Base-by-base conservation (phyloP, 2,888 invertebrate species). In the Drosophila affinis region DNA sequence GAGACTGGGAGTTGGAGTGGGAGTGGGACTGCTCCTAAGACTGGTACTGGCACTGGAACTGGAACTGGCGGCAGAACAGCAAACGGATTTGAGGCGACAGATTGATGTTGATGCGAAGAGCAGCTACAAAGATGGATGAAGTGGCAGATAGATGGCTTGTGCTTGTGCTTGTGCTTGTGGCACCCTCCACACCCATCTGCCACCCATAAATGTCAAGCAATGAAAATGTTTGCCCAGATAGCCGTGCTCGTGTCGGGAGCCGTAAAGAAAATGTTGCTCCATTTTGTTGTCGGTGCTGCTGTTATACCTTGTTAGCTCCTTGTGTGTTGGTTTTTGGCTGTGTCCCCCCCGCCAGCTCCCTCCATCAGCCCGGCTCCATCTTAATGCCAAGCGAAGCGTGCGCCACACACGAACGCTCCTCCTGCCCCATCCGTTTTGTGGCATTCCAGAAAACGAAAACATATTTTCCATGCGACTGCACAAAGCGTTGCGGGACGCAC, bases 391-490 rank as follows among this genome's bases (percentile, higher is more conserved):
- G 54, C 86, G 83, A 86, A 85, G 83, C 86, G 82, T 81, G 75
- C 44, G 44, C 49, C 60, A 60, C 65, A 81, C 71, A 63, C 65
- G 71, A 73, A 59, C 77, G 59, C 62, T 56, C 65, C 27, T 52
- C 32, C 57, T n/a, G 34, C 45, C 58, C 47, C 51, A 47, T 53
- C 52, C 48, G 12, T 59, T 72, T 65, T 80, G 68, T 67, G 76
- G 73, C 72, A 82, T 82, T 81, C 82, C 85, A 69, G 69, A 75
- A 65, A 85, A 88, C 74, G 88, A 83, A 83, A 83, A 82, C 88
- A 83, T 83, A 88, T 83, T 88, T 88, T 82, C 88, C 83, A 88
- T 85, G 77, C 79, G 88, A 86, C 72, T 72, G 86, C 86, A 88
- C 86, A 83, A 83, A 81, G 88, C 81, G 73, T 70, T 72, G 78